Evolutionary conservation across 2,888 invertebrate genomes (phyloP).

Genomic region (Phytoseiulus persimilis): DNA sequence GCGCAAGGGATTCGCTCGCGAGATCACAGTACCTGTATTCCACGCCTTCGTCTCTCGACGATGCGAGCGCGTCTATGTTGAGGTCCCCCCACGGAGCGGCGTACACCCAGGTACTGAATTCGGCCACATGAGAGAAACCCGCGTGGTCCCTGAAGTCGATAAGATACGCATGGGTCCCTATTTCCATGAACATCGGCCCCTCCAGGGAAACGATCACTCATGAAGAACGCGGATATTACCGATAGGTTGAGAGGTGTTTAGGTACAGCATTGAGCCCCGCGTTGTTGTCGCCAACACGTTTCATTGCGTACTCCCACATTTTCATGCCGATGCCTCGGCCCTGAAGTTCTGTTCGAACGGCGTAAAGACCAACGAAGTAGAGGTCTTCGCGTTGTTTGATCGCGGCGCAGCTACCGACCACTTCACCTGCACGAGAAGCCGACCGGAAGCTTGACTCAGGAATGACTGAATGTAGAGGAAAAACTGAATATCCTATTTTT

Average conservation of each 20-base stretch:
- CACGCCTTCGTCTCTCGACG: background rate
- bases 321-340: constrained; percentile 44
- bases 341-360: constrained; percentile 43
- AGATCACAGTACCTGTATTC: background rate
- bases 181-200: no score
- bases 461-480: background rate
- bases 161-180: background rate
- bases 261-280: constrained; percentile 45
- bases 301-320: constrained; percentile 44
- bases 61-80: background rate
- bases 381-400: constrained; percentile 43
- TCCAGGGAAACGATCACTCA: no score
- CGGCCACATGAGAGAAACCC: constrained; percentile 22
- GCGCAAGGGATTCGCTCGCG: background rate
- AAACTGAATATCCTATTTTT: background rate
- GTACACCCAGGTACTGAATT: constrained; percentile 13
- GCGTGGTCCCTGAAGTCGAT: constrained; percentile 15
- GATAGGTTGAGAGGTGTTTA: constrained; percentile 43
- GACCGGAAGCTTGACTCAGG: background rate
- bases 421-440: constrained; percentile 40
- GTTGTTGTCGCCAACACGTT: constrained; percentile 44
- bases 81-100: constrained; percentile 25
- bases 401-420: constrained; percentile 44
- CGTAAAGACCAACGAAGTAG: constrained; percentile 45
- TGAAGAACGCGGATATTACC: constrained; percentile 40